Conservation (phyloP, 2,113 vertebrate species). For the Athene noctua region DNA sequence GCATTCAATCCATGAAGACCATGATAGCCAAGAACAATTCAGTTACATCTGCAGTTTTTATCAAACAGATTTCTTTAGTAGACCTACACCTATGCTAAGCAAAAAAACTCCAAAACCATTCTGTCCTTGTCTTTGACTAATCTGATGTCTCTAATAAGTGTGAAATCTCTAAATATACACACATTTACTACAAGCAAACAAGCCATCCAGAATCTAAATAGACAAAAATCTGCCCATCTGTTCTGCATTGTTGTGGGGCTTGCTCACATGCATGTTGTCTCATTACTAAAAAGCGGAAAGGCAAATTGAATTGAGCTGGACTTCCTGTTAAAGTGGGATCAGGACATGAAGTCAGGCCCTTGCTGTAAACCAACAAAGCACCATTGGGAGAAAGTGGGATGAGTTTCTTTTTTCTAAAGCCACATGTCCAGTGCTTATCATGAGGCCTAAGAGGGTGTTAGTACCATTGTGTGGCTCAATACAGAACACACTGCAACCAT, state of each 20-base stretch:
- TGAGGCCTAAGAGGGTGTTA: conserved; percentile 84
- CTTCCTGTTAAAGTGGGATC: conserved; percentile 78
- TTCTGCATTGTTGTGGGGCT: conserved; percentile 76
- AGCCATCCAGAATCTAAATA: conserved; percentile 80
- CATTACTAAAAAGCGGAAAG: conserved; percentile 77
- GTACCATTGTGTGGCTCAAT: conserved; percentile 80
- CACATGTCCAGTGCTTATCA: conserved; percentile 84
- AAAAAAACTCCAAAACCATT: rapidly evolving
- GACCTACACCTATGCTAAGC: neutral
- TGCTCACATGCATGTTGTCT: conserved; percentile 72
- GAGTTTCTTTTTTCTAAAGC: conserved; percentile 81
- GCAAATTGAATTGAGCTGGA: conserved; percentile 82
- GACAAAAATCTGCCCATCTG: conserved; percentile 84
- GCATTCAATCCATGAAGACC: neutral
- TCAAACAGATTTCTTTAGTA: conserved; percentile 16
- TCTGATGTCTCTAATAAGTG: conserved; percentile 74
- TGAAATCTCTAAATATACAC: conserved; percentile 76
- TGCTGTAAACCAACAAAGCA: conserved; percentile 86
- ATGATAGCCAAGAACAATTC: neutral
- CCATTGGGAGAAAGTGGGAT: conserved; percentile 74
- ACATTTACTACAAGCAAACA: conserved; percentile 71
- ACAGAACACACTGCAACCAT: conserved; percentile 73
- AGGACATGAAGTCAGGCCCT: conserved; percentile 83
- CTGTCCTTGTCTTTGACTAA: conserved; percentile 55
- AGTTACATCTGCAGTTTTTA: conserved; percentile 24